Evolutionary conservation across 1,140 invertebrate species (phyloP), one percentile per base, ranked within the genome.

Genomic region (Heterodera carotae): DNA sequence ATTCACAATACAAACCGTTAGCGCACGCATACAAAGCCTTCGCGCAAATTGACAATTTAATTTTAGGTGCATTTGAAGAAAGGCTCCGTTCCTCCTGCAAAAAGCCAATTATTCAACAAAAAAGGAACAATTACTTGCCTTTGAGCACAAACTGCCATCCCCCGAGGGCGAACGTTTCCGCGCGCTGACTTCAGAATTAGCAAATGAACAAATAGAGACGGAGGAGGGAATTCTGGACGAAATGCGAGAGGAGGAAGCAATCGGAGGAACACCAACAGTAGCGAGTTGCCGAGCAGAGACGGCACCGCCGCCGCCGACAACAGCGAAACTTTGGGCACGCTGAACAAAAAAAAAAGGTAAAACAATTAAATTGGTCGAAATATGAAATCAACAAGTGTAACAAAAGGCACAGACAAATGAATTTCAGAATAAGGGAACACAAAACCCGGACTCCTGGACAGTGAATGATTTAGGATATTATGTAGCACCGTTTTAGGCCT

Each of bases 11-110:
- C 48, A 5, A 3, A 56, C 72, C 72, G n/a, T 64, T 74, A 34
- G 72, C n/a, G 64, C 72, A 74, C 25, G 56, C 56, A 34, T 31
- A 74, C 27, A 74, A 56, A 56, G 72, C 72, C 27, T 62, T 74
- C 0, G 25, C 43, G 33, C 56, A 74, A 59, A 74, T 25, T 29
- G 72, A 56, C 27, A 74, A 33, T 3, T 3, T 2, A 56, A 73
- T 73, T 60, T 60, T 73, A 31, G 71, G 71, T 27, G n/a, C 25
- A n/a, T 62, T 53, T 12, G 2, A 29, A 8, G 36, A 25, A 18
- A 10, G 1, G 31, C 62, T 62, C 4, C 56, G 12, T 25, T 73
- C 62, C 62, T 73, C 53, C 56, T 73, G 27, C 69, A 53, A 36
- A 53, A 53, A 53, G 48, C 18, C 48, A 53, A 53, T 22, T 53